Base-by-base conservation (phyloP, 2,113 vertebrate genomes). In the Synodontis membranacea region DNA sequence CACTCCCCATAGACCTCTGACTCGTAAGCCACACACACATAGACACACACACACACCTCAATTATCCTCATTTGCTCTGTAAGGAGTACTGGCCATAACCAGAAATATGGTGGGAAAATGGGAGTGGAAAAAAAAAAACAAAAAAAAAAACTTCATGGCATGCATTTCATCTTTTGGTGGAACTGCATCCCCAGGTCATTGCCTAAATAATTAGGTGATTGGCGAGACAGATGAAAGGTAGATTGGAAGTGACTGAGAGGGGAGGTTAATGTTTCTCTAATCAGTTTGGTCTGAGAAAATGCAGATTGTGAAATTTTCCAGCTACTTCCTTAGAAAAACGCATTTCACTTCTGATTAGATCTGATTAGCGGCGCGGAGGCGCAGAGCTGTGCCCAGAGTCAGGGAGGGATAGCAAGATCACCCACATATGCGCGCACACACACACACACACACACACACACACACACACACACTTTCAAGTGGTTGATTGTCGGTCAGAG, bases 281-380 rank as follows among this genome's bases (percentile, higher is more conserved):
- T 96, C 95, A 96, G 95, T 93, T 93, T 92, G 94, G 94, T 94
- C 93, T 93, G 94, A 95, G 93, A 95, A 89, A 94, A 95, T 95
- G 94, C 94, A 95, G 94, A 96, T 95, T 95, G 94, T 95, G 95
- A 96, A 95, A 95, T 95, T 95, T 95, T 95, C 95, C 94, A 96
- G 95, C 94, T 92, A 95, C 95, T 96, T 95, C 95, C 95, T 95
- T 94, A 95, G 93, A 95, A 96, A 96, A 95, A 95, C 94, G 93
- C 94, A 95, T 94, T 95, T 95, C 95, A 95, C 95, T 95, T 95
- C 93, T 95, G 93, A 95, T 95, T 95, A 95, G 90, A 85, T 52
- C 74, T 91, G 88, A 95, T 94, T 94, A 93, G 92, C 89, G 91
- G 92, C 93, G 87, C 87, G 89, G 90, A 90, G 91, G 90, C 91